phyloP scores from a whole-genome alignment of 2,797 vertebrate genomes.

The Argyrosomus regius region DNA sequence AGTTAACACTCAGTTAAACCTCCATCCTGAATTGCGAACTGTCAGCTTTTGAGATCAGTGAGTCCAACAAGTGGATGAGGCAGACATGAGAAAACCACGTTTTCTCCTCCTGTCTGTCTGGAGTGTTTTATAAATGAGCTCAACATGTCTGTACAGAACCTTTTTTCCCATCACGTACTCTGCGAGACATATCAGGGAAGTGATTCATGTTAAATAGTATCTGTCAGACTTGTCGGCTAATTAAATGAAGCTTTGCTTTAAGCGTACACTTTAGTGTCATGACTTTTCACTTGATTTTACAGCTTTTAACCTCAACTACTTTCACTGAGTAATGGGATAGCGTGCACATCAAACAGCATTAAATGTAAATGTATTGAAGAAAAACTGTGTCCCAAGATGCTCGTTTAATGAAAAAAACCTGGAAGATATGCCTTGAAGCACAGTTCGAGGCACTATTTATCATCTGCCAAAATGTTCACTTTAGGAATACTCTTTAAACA shows the following conservation, averaged over 20 bases:
- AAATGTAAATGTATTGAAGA: constrained; percentile 53
- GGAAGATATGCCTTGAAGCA: constrained; percentile 62
- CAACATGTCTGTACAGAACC: constrained; percentile 68
- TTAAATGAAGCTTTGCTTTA: constrained; percentile 76
- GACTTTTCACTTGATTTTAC: constrained; percentile 66
- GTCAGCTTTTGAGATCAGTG: constrained; percentile 58
- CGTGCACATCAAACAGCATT: constrained; percentile 58
- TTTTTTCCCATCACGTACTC: constrained; percentile 61
- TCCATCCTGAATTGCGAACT: constrained; percentile 46
- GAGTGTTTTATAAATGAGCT: constrained; percentile 72
- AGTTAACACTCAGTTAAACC: constrained; percentile 57
- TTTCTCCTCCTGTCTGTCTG: constrained; percentile 69
- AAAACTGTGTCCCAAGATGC: constrained; percentile 43
- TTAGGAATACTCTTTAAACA: constrained; percentile 51
- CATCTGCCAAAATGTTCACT: constrained; percentile 54
- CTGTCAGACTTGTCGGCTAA: constrained; percentile 80
- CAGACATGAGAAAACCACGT: constrained; percentile 66
- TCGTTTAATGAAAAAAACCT: constrained; percentile 63
- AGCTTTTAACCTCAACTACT: constrained; percentile 57
- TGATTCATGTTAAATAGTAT: constrained; percentile 80
- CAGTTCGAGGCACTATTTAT: constrained; percentile 44
- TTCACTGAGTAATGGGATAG: constrained; percentile 38
- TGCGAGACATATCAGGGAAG: constrained; percentile 69
- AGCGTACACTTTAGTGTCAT: constrained; percentile 63
- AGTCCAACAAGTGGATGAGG: constrained; percentile 71